These are phyloP conservation scores for Acipenser transmontanus DNA, from an alignment of 2,797 vertebrate genomes.

Conservation along the genomic window DNA sequence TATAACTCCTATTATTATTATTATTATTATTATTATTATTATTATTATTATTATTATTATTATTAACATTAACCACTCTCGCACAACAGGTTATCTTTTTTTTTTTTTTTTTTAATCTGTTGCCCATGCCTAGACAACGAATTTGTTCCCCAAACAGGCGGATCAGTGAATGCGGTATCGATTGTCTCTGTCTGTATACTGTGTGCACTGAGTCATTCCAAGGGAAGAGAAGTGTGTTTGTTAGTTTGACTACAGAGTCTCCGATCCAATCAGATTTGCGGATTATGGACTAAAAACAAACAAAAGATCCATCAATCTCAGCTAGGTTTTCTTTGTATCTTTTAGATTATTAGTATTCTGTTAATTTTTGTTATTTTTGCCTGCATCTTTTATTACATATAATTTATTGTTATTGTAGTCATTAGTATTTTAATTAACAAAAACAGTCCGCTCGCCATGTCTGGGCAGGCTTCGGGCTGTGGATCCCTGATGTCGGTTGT, in stretches of 20 bases:
- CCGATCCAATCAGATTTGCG: constrained; percentile 57
- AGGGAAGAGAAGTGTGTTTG: constrained; percentile 43
- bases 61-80: no score
- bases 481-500: constrained; percentile 76
- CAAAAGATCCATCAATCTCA: constrained; percentile 58
- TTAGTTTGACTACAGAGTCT: constrained; percentile 40
- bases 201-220: constrained; percentile 33
- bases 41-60: no score
- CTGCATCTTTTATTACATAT: background rate
- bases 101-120: no score
- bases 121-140: no score
- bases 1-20: no score
- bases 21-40: no score
- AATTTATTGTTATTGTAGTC: background rate
- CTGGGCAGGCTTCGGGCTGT: constrained; percentile 65
- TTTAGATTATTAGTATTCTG: constrained; percentile 16
- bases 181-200: constrained; percentile 26
- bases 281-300: constrained; percentile 68
- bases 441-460: constrained; percentile 50
- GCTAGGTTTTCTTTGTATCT: constrained; percentile 25
- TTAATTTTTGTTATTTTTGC: constrained; percentile 6
- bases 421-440: constrained; percentile 19
- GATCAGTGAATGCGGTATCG: background rate
- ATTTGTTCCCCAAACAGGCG: no score
- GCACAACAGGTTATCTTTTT: no score